These are phyloP conservation scores for Naja naja DNA, from an alignment of 2,113 vertebrate species.

Conservation along the genomic window DNA sequence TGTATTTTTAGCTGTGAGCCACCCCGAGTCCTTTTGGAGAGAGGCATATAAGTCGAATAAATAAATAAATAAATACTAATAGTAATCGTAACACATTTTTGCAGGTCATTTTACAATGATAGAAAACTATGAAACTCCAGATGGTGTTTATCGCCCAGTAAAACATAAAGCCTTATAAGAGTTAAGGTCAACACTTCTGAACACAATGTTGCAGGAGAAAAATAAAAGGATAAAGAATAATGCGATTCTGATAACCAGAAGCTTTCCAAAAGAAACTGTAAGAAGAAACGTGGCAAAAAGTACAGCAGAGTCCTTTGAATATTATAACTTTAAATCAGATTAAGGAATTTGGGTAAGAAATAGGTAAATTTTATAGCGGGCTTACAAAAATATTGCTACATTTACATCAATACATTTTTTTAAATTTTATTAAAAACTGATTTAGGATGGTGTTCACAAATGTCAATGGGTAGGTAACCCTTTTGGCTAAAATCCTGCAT, in stretches of 20 bases:
- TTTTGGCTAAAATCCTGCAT: background rate
- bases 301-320: background rate
- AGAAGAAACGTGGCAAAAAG: background rate
- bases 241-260: conserved; percentile 31
- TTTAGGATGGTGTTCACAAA: background rate
- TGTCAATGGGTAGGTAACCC: background rate
- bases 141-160: background rate
- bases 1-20: too few relatives aligned
- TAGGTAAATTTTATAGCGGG: background rate
- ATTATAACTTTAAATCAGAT: conserved; percentile 12
- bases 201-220: conserved; percentile 6
- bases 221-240: conserved; percentile 16
- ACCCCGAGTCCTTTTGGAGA: too few relatives aligned
- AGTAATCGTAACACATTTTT: background rate
- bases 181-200: background rate
- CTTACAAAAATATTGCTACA: background rate
- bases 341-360: background rate
- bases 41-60: too few relatives aligned
- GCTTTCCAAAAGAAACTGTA: background rate
- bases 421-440: background rate
- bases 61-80: too few relatives aligned
- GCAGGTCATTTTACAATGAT: conserved; percentile 19
- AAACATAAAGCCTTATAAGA: background rate
- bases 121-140: conserved; percentile 17
- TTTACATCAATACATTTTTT: background rate